Percentiles rank a stretch among this genome's conserved stretches.
phyloP scores from a whole-genome alignment of 2,888 invertebrate species.

The Elmis aenea region DNA sequence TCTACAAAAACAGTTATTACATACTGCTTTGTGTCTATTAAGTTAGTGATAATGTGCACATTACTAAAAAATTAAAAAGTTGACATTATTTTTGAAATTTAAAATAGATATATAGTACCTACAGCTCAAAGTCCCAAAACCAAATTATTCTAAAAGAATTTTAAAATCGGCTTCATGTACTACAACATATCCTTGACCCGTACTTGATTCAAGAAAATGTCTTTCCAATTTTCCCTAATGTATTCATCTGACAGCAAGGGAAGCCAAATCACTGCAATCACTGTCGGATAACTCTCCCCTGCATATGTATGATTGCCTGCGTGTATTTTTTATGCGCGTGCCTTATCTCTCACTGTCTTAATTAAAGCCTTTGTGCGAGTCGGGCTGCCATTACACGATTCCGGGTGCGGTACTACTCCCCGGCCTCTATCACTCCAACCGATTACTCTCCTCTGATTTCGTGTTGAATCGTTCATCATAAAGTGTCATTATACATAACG shows the following conservation, averaged over 20 bases:
- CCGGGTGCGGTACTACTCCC: slow-evolving; percentile 21
- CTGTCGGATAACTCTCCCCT: slow-evolving; percentile 15
- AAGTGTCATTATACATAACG: not conserved
- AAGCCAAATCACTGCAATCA: slow-evolving; percentile 29
- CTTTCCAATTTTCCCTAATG: slow-evolving; percentile 18
- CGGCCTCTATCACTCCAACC: slow-evolving; percentile 15
- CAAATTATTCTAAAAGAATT: too few species aligned
- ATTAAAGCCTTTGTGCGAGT: slow-evolving; percentile 32
- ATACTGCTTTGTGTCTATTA: too few species aligned
- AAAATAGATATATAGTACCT: too few species aligned
- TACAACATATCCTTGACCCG: too few species aligned
- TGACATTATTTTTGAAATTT: too few species aligned
- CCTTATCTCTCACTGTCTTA: slow-evolving; percentile 35
- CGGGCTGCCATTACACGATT: slow-evolving; percentile 32
- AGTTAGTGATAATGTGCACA: too few species aligned
- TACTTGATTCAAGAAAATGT: too few species aligned
- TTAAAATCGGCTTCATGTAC: too few species aligned
- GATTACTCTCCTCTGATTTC: slow-evolving; percentile 27
- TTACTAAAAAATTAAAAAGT: too few species aligned
- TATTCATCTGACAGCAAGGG: slow-evolving; percentile 19
- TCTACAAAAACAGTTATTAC: too few species aligned
- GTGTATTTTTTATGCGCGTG: slow-evolving; percentile 32
- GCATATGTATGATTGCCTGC: slow-evolving; percentile 31
- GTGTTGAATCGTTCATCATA: slow-evolving; percentile 20
- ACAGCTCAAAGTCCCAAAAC: too few species aligned